phyloP scores from a whole-genome alignment of 2,113 vertebrate species.

The Donacobius atricapilla region DNA sequence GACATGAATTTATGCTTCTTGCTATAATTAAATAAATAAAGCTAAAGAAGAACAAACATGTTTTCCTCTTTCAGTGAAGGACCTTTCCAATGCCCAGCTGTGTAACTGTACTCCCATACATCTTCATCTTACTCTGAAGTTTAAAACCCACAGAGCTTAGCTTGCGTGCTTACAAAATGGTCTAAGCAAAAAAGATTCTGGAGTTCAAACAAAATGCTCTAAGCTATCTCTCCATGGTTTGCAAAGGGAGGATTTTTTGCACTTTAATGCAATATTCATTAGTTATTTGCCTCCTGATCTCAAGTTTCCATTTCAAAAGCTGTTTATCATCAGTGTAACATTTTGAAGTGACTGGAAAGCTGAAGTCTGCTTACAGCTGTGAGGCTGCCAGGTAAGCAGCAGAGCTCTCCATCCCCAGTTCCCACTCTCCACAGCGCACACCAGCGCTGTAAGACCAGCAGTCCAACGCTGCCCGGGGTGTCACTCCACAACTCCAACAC shows the following conservation, averaged over 20 bases:
- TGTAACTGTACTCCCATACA: neutral
- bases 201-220: neutral
- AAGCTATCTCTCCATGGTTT: neutral
- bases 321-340: neutral
- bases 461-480: fast-evolving
- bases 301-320: neutral
- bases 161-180: neutral
- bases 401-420: neutral
- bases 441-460: neutral
- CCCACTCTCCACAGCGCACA: neutral
- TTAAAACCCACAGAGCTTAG: constrained; percentile 8
- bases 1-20: neutral
- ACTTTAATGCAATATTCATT: neutral
- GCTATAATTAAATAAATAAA: neutral
- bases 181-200: constrained; percentile 2
- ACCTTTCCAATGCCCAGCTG: neutral
- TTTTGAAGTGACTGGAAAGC: neutral
- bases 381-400: neutral
- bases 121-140: constrained; percentile 24
- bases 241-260: neutral
- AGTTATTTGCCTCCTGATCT: neutral
- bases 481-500: neutral
- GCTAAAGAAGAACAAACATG: neutral
- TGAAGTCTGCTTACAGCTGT: neutral
- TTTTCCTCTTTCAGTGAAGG: neutral